phyloP scores from a whole-genome alignment of 2,888 invertebrate genomes.

The Tethea ocularis region DNA sequence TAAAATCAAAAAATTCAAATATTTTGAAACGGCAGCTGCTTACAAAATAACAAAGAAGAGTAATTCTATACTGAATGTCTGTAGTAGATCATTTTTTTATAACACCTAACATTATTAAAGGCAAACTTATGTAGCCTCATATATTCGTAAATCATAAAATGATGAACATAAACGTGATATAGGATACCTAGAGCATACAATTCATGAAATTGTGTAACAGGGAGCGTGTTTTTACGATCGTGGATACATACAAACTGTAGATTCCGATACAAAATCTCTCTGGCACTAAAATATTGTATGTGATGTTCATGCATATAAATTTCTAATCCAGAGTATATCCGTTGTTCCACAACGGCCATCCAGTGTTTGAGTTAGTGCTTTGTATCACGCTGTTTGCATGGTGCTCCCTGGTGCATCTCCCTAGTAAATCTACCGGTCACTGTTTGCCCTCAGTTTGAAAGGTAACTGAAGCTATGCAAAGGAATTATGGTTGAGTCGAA shows the following conservation, averaged over 20 bases:
- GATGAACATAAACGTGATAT: background rate
- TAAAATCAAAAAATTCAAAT: constrained; percentile 69
- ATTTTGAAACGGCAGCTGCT: constrained; percentile 51
- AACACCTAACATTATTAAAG: background rate
- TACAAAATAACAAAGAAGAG: constrained; percentile 23
- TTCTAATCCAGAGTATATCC: constrained; percentile 27
- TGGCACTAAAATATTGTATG: constrained; percentile 7
- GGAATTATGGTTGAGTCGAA: background rate
- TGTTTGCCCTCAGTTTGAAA: constrained; percentile 19
- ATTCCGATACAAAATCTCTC: constrained; percentile 1
- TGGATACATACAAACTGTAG: background rate
- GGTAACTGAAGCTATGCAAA: background rate
- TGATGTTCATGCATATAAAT: constrained; percentile 17
- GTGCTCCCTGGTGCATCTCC: constrained; percentile 17
- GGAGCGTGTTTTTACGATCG: constrained; percentile 9
- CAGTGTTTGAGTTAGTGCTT: constrained; percentile 36
- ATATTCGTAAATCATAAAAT: background rate
- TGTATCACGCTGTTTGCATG: constrained; percentile 33
- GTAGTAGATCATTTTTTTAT: background rate
- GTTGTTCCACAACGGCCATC: constrained; percentile 18
- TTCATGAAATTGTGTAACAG: background rate
- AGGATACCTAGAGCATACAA: background rate
- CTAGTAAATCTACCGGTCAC: constrained; percentile 21
- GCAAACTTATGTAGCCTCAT: background rate
- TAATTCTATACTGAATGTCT: background rate